phyloP scores from a whole-genome alignment of 1,140 invertebrate species.

The Nasonia vitripennis region DNA sequence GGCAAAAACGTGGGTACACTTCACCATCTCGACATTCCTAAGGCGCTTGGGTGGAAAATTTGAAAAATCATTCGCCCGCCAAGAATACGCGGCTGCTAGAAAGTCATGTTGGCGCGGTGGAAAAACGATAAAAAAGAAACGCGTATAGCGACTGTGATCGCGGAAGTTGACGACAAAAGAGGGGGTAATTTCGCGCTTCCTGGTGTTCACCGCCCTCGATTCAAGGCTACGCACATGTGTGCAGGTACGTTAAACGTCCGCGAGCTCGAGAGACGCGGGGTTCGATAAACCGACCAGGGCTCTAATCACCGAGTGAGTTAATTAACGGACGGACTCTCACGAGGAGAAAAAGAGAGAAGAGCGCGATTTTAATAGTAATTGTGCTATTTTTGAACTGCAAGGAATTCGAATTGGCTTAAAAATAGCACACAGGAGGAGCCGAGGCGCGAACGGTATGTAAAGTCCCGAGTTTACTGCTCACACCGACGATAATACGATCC shows the following conservation, averaged over 20 bases:
- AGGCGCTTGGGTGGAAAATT: not conserved
- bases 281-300: slow-evolving; percentile 13
- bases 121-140: slow-evolving; percentile 33
- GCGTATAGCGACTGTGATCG: slow-evolving; percentile 30
- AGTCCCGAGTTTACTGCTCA: not conserved
- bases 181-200: slow-evolving; percentile 40
- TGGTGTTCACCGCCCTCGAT: slow-evolving; percentile 24
- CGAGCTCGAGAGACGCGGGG: not conserved
- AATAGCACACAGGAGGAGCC: not conserved
- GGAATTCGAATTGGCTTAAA: not conserved
- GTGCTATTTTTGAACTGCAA: not conserved
- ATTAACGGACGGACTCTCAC: slow-evolving; percentile 32
- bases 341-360: not conserved
- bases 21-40: too few species aligned
- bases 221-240: slow-evolving; percentile 7
- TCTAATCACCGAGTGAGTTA: slow-evolving; percentile 36
- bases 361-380: not conserved
- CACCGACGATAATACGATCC: too few species aligned
- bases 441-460: not conserved
- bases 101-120: not conserved
- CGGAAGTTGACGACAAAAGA: slow-evolving; percentile 42
- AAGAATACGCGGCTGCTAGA: not conserved
- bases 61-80: too few species aligned
- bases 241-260: not conserved
- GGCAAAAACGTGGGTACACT: too few species aligned